A percentile compares a stretch with the other conserved stretches of the same genome.
phyloP scores from a whole-genome alignment of 2,113 vertebrate species.

The Rutilus rutilus region DNA sequence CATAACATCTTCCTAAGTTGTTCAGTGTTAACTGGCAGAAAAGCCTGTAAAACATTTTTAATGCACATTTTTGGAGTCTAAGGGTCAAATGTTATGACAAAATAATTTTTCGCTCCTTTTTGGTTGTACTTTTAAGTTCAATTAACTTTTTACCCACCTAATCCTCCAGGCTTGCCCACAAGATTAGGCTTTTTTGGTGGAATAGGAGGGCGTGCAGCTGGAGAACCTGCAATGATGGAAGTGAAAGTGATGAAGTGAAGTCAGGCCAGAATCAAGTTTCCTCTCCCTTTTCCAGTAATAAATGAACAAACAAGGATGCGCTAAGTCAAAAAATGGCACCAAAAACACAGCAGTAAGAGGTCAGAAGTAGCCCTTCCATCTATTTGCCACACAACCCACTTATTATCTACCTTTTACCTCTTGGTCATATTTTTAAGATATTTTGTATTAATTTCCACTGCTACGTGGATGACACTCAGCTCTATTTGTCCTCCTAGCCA shows the following conservation, averaged over 20 bases:
- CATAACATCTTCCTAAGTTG: background rate
- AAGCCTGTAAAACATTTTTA: background rate
- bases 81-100: background rate
- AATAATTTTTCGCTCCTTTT: background rate
- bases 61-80: background rate
- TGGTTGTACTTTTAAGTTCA: background rate
- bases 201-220: conserved; percentile 45
- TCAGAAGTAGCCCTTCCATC: background rate
- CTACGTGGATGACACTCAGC: too few relatives aligned
- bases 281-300: background rate
- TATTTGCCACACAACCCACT: background rate
- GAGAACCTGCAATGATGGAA: conserved; percentile 64
- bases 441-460: too few relatives aligned
- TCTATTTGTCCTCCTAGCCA: too few relatives aligned
- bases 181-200: conserved; percentile 66
- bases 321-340: background rate
- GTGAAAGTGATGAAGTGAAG: conserved; percentile 1
- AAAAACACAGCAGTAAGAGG: background rate
- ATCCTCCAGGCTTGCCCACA: conserved; percentile 66
- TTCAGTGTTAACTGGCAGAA: background rate
- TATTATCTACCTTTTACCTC: too few relatives aligned
- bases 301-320: background rate
- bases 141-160: conserved; percentile 53
- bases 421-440: too few relatives aligned
- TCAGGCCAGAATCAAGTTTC: background rate